A percentile compares a stretch with the other conserved stretches of the same genome.
phyloP scores from a whole-genome alignment of 2,113 vertebrate genomes.

The Halichoerus grypus region DNA sequence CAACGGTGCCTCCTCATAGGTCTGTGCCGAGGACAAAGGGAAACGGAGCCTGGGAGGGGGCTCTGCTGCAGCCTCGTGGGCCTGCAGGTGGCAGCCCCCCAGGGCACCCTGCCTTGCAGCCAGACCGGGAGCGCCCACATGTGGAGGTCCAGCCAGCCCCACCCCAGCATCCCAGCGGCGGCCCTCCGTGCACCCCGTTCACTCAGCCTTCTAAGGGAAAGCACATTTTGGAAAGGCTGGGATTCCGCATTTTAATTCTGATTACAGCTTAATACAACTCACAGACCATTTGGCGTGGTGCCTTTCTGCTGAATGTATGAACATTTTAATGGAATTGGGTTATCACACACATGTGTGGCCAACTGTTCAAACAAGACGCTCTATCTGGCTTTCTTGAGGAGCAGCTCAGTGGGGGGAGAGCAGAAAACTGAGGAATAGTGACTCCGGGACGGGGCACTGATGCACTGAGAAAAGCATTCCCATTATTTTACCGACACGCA shows the following conservation, averaged over 20 bases:
- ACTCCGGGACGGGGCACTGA: fast-evolving
- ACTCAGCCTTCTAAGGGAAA: background rate
- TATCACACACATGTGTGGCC: constrained; percentile 41
- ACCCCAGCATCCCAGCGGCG: background rate
- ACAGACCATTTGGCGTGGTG: constrained; percentile 18
- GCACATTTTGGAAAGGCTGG: constrained; percentile 11
- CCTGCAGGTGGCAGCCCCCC: background rate
- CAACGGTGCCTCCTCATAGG: too few species aligned
- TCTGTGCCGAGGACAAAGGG: background rate
- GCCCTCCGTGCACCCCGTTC: fast-evolving
- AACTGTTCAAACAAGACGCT: constrained; percentile 79
- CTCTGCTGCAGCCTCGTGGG: background rate
- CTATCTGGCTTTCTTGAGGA: background rate
- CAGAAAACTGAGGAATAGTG: background rate
- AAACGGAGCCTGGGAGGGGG: background rate
- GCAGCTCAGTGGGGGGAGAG: background rate
- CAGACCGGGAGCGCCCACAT: fast-evolving
- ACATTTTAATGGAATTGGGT: constrained; percentile 65
- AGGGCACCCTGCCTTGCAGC: too few species aligned
- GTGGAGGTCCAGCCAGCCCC: background rate
- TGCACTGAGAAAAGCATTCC: background rate
- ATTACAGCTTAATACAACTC: background rate
- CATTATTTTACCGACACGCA: background rate
- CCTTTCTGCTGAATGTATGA: constrained; percentile 11
- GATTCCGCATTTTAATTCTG: constrained; percentile 43